Percentiles rank a stretch among this genome's conserved stretches.
Evolutionary conservation across 2,113 vertebrate genomes (phyloP).

Genomic region (Ophiodon elongatus): DNA sequence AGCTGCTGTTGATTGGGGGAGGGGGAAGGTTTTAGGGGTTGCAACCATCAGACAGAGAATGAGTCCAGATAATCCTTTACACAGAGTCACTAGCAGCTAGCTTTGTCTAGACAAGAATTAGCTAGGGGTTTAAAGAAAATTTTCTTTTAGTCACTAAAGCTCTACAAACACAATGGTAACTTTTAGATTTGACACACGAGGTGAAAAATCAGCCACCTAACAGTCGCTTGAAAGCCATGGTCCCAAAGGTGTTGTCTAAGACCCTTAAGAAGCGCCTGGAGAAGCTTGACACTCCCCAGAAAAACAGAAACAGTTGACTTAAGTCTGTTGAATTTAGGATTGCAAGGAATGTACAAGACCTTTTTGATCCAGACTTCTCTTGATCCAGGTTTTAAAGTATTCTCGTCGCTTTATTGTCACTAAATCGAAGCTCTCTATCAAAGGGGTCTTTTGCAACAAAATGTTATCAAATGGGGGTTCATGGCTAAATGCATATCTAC

Average conservation of each 20-base stretch:
- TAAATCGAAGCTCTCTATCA: not conserved
- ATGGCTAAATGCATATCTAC: not conserved
- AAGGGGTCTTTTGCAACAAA: constrained; percentile 10
- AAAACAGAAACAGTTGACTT: constrained; percentile 21
- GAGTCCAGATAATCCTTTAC: constrained; percentile 75
- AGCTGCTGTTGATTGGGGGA: constrained; percentile 71
- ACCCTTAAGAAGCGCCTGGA: not conserved
- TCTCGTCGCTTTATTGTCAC: not conserved
- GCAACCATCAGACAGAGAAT: constrained; percentile 61
- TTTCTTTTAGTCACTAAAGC: constrained; percentile 69
- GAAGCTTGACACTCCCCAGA: not conserved
- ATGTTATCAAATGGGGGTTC: not conserved
- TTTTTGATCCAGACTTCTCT: constrained; percentile 28
- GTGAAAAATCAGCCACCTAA: constrained; percentile 51
- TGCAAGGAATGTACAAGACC: constrained; percentile 1
- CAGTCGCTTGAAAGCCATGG: not conserved
- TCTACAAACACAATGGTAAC: constrained; percentile 75
- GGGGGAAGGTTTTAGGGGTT: constrained; percentile 55
- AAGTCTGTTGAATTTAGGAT: constrained; percentile 14
- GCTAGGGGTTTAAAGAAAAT: constrained; percentile 75
- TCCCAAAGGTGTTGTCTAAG: not conserved
- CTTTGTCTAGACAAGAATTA: constrained; percentile 86
- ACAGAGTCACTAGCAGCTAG: constrained; percentile 76
- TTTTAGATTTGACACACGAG: constrained; percentile 61
- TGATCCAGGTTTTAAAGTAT: constrained; percentile 5